Evolutionary conservation across 2,113 vertebrate species (phyloP).

Genomic region (Microtus pennsylvanicus): DNA sequence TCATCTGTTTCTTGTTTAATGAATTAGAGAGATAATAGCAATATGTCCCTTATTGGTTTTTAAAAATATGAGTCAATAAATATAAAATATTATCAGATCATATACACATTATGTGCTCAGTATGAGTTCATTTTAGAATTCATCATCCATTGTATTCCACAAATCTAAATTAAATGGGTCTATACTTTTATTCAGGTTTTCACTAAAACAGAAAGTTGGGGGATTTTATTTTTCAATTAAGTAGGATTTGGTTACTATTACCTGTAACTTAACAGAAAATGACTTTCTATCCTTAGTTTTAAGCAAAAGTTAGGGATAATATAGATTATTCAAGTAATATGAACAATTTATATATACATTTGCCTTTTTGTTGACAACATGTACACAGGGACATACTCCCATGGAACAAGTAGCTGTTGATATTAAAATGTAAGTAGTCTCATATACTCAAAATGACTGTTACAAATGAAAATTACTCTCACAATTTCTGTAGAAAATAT

Average conservation of each 20-base stretch:
- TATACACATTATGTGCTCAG: neutral
- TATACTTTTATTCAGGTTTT: conserved; percentile 34
- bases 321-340: conserved; percentile 40
- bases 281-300: conserved; percentile 37
- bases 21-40: conserved; percentile 14
- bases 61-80: neutral
- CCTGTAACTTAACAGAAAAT: conserved; percentile 48
- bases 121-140: conserved; percentile 34
- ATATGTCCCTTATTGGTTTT: neutral
- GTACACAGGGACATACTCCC: neutral
- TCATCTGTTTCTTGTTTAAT: conserved; percentile 9
- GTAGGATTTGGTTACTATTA: conserved; percentile 18
- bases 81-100: conserved; percentile 50
- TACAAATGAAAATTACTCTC: conserved; percentile 52
- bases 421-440: conserved; percentile 65
- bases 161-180: neutral
- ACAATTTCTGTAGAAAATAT: conserved; percentile 41
- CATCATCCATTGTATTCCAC: neutral
- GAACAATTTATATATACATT: conserved; percentile 11
- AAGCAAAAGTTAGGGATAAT: neutral
- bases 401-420: neutral
- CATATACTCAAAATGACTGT: conserved; percentile 37
- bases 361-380: neutral
- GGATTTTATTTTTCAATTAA: conserved; percentile 34
- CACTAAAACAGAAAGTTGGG: conserved; percentile 34